Base-by-base conservation (phyloP, 1,140 invertebrate genomes). In the Dendroctonus valens region DNA sequence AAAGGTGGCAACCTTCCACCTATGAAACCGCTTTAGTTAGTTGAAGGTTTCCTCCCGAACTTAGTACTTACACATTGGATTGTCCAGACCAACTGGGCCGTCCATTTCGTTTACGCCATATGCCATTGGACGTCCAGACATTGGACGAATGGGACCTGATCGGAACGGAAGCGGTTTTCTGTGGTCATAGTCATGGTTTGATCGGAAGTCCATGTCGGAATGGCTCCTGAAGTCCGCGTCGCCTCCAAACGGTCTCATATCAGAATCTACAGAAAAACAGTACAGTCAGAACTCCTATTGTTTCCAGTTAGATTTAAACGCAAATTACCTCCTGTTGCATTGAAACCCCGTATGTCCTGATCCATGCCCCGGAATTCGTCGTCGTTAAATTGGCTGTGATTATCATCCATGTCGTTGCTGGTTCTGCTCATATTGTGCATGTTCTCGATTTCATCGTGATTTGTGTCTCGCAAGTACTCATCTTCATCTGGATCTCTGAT, bases 401-500 rank as follows among this genome's bases (percentile, higher is more conserved):
- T 57, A 39, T 52, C 49, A 40, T 61, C 59, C 14, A 41, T 42
- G 12, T 61, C 53, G 14, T 41, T 42, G 11, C 64, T 51, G 0
- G 79, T 77, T 40, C 81, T 81, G 5, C 59, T 46, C 41, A 74
- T 39, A n/a, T 52, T 60, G 42, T 67, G 57, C 65, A 67, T 60
- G 7, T 55, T 52, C 48, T 67, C 57, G n/a, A 67, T 67, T 54
- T 67, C 65, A 15, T 67, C 65, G 51, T 67, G 65, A 26, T 67
- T 70, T 7, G 74, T 70, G 42, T 76, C 73, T 52, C 81, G 80
- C 5, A 84, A 67, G 67, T 79, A 84, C 7, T 89, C 85, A 62
- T 85, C 85, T 60, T 83, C 82, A 7, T 81, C 78, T 5, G 80
- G 80, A 5, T 87, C 86, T 55, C 85, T 81, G 61, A 81, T 82